Evolutionary conservation across 2,888 invertebrate species (phyloP).

Genomic region (Himalopsyche tibetana): DNA sequence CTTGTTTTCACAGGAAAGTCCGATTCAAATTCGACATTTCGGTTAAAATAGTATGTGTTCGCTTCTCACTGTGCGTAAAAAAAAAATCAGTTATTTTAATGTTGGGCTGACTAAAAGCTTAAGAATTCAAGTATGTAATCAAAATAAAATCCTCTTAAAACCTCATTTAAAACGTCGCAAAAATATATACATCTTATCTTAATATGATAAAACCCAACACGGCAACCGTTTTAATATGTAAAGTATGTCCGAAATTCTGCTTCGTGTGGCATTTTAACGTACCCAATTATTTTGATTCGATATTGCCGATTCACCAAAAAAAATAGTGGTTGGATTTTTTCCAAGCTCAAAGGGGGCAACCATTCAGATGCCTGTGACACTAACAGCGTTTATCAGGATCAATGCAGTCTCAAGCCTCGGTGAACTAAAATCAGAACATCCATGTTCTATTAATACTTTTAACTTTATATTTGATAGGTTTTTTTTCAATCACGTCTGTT

Average conservation of each 20-base stretch:
- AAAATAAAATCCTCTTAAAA: slow-evolving; percentile 13
- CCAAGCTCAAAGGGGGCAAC: neutral
- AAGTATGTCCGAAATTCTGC: slow-evolving; percentile 12
- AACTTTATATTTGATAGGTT: too few species aligned
- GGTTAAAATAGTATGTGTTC: too few species aligned
- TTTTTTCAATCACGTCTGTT: too few species aligned
- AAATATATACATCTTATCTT: slow-evolving; percentile 24
- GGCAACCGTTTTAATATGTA: slow-evolving; percentile 26
- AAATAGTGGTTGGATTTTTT: neutral
- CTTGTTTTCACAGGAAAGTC: too few species aligned
- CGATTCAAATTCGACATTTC: too few species aligned
- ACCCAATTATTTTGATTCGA: slow-evolving; percentile 37
- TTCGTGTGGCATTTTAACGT: slow-evolving; percentile 15
- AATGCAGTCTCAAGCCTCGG: neutral
- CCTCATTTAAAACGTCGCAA: neutral
- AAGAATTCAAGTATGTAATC: neutral
- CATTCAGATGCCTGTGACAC: neutral
- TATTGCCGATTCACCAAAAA: slow-evolving; percentile 21
- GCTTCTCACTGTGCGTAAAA: too few species aligned
- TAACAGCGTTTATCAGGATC: neutral
- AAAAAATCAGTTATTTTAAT: too few species aligned
- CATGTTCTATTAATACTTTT: too few species aligned
- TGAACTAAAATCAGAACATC: too few species aligned
- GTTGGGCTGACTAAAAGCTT: neutral
- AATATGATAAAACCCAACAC: slow-evolving; percentile 35